Percentiles rank a stretch among this genome's conserved stretches.
These are phyloP conservation scores for Luehdorfia chinensis DNA, from an alignment of 1,140 invertebrate genomes.

Conservation along the genomic window DNA sequence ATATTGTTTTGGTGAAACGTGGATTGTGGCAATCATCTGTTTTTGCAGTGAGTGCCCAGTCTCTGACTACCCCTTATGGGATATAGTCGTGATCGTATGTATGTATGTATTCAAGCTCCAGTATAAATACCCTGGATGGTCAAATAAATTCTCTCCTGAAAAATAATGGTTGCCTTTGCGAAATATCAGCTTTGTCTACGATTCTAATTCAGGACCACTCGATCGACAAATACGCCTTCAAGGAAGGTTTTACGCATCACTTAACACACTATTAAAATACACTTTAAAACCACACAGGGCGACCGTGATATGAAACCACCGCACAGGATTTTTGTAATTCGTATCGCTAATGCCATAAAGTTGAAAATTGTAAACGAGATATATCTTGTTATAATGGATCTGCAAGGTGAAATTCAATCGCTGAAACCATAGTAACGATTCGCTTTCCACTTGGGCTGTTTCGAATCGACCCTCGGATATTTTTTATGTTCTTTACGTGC, in stretches of 20 bases:
- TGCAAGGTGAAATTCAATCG: slow-evolving; percentile 11
- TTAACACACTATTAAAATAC: slow-evolving; percentile 6
- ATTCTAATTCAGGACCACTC: no score
- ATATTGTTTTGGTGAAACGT: no score
- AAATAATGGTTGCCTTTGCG: no score
- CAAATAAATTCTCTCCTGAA: no score
- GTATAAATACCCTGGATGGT: no score
- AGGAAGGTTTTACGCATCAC: slow-evolving; percentile 11
- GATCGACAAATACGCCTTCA: not conserved
- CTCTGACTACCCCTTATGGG: no score
- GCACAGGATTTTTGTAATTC: not conserved
- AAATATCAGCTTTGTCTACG: no score
- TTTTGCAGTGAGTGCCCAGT: no score
- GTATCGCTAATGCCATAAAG: not conserved
- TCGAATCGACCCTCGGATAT: not conserved
- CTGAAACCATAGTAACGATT: slow-evolving; percentile 10
- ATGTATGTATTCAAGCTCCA: no score
- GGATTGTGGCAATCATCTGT: no score
- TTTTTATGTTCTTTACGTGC: no score
- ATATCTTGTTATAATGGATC: not conserved
- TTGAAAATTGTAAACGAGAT: not conserved
- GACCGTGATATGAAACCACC: not conserved
- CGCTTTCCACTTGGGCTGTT: slow-evolving; percentile 3
- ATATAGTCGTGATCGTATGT: no score
- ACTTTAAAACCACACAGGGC: slow-evolving; percentile 8